A percentile compares a stretch with the other conserved stretches of the same genome.
These are phyloP conservation scores for Onychostoma macrolepis DNA, from an alignment of 2,113 vertebrate genomes.

Conservation along the genomic window DNA sequence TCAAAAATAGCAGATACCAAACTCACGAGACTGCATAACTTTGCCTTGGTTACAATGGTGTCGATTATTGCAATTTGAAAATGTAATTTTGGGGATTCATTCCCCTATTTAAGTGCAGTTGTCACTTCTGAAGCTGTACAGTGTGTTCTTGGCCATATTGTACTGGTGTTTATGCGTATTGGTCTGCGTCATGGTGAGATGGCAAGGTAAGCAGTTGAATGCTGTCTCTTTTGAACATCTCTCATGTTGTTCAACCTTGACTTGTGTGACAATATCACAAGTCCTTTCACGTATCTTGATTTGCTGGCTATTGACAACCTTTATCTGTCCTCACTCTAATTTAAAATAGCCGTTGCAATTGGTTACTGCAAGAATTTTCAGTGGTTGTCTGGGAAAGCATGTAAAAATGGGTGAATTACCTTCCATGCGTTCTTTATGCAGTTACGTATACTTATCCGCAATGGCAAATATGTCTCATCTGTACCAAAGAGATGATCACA, in stretches of 20 bases:
- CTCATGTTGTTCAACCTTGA: neutral
- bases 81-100: too few species aligned
- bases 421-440: neutral
- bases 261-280: neutral
- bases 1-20: neutral
- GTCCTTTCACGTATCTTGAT: neutral
- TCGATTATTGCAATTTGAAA: neutral
- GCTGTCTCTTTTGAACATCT: neutral
- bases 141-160: too few species aligned
- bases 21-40: neutral
- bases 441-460: neutral
- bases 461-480: neutral
- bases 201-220: neutral
- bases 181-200: neutral
- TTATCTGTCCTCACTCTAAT: neutral
- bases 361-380: conserved; percentile 63
- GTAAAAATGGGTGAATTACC: conserved; percentile 51
- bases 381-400: neutral
- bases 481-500: neutral
- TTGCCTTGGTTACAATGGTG: neutral
- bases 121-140: too few species aligned
- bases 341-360: conserved; percentile 68
- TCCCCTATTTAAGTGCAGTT: too few species aligned
- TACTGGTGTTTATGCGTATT: neutral
- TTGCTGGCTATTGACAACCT: neutral